These are phyloP conservation scores for Ichneumoninae sp. DNA, from an alignment of 2,888 invertebrate species.

Conservation along the genomic window DNA sequence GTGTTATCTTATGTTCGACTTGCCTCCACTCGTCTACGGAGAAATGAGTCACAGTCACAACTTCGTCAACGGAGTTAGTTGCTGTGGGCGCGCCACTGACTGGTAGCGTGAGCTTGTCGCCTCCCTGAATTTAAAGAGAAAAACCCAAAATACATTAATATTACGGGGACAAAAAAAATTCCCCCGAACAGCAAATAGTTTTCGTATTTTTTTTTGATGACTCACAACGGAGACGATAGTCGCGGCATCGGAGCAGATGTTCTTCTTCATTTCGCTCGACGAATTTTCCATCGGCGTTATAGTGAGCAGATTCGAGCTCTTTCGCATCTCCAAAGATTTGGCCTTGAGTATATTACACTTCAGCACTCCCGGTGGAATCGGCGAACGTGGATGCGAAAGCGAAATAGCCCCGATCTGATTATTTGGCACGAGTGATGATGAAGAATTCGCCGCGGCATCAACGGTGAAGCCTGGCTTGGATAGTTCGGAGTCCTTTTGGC, in stretches of 20 bases:
- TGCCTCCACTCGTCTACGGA: constrained; percentile 85
- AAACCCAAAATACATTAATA: constrained; percentile 2
- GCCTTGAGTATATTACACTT: constrained; percentile 98
- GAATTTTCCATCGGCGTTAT: constrained; percentile 82
- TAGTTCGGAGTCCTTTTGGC: constrained; percentile 88
- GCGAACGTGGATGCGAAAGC: constrained; percentile 85
- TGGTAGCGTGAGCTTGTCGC: constrained; percentile 89
- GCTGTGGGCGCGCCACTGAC: constrained; percentile 85
- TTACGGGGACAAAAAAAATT: not conserved
- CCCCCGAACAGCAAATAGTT: not conserved
- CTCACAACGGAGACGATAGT: constrained; percentile 92
- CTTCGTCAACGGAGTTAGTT: constrained; percentile 76
- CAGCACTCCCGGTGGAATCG: constrained; percentile 94
- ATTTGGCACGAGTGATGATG: constrained; percentile 86
- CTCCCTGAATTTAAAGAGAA: constrained; percentile 85
- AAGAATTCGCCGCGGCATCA: constrained; percentile 84
- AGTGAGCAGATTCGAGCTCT: constrained; percentile 82
- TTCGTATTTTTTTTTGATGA: constrained; percentile 67
- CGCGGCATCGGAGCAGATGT: constrained; percentile 85
- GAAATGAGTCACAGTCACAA: constrained; percentile 88
- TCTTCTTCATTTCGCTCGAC: constrained; percentile 76
- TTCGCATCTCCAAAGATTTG: constrained; percentile 86
- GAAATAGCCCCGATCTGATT: constrained; percentile 88
- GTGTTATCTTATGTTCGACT: constrained; percentile 84
- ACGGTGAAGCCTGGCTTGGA: constrained; percentile 87